Conservation (phyloP, 2,113 vertebrate genomes). For the Ramphastos sulfuratus region DNA sequence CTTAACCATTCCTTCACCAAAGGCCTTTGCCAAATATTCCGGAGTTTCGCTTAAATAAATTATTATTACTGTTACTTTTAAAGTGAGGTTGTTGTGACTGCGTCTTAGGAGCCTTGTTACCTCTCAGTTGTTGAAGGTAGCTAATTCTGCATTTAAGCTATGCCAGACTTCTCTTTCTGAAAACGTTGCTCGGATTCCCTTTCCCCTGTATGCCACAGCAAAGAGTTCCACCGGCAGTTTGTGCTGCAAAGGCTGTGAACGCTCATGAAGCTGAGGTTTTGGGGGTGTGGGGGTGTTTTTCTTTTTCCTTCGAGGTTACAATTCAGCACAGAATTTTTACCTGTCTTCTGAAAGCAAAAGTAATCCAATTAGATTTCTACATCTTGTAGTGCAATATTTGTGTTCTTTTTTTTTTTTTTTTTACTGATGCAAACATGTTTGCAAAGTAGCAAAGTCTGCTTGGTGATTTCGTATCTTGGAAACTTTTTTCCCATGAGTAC, state of each 20-base stretch:
- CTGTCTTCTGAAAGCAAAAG: neutral
- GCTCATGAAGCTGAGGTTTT: neutral
- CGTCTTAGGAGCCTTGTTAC: neutral
- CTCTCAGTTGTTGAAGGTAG: neutral
- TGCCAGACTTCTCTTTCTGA: neutral
- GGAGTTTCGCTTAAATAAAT: neutral
- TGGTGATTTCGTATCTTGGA: neutral
- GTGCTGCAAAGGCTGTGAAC: neutral
- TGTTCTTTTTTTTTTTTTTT: neutral
- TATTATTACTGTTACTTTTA: fast-evolving
- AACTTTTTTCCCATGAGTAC: neutral
- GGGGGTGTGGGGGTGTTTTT: neutral
- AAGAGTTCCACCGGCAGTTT: neutral
- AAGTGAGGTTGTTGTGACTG: neutral
- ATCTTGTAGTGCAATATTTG: neutral
- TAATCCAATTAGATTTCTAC: neutral
- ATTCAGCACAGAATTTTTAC: neutral
- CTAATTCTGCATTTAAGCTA: fast-evolving
- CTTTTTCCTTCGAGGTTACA: neutral
- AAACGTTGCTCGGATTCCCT: neutral
- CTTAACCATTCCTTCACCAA: fast-evolving
- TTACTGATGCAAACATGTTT: neutral
- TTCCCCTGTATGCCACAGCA: fast-evolving
- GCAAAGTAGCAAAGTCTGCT: neutral
- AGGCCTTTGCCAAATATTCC: neutral